These are phyloP conservation scores for Tinea semifulvella DNA, from an alignment of 2,888 invertebrate species.

Conservation along the genomic window DNA sequence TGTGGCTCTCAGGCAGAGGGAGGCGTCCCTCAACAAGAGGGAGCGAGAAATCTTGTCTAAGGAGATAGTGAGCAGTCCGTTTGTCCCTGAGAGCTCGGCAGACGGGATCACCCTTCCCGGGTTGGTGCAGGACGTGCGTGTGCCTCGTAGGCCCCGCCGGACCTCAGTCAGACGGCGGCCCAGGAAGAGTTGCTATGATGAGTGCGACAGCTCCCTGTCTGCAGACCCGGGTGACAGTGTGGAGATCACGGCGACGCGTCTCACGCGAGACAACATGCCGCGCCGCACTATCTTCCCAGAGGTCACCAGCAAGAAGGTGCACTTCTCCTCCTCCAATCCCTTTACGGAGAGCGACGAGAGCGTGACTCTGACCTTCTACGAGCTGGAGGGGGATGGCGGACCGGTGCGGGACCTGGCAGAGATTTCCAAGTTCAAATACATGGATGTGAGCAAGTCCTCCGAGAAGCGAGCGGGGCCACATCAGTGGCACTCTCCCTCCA, in stretches of 20 bases:
- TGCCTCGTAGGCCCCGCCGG: slow-evolving; percentile 37
- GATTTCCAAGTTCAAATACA: slow-evolving; percentile 54
- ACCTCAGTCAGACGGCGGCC: slow-evolving; percentile 34
- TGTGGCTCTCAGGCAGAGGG: slow-evolving; percentile 56
- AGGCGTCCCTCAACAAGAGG: slow-evolving; percentile 57
- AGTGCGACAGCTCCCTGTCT: slow-evolving; percentile 67
- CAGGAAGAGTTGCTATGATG: slow-evolving; percentile 57
- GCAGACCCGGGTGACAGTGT: slow-evolving; percentile 67
- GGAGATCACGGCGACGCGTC: slow-evolving; percentile 60
- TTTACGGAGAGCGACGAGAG: slow-evolving; percentile 61
- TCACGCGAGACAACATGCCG: slow-evolving; percentile 54
- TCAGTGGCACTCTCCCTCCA: slow-evolving; percentile 48
- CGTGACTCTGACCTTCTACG: slow-evolving; percentile 57
- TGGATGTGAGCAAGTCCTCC: slow-evolving; percentile 43
- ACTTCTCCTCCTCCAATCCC: slow-evolving; percentile 52
- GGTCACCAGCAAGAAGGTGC: slow-evolving; percentile 47
- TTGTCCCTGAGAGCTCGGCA: slow-evolving; percentile 24
- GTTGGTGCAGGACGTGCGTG: slow-evolving; percentile 24
- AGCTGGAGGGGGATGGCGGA: slow-evolving; percentile 24
- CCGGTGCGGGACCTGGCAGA: no score
- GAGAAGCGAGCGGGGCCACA: slow-evolving; percentile 21
- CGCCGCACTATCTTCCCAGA: slow-evolving; percentile 52
- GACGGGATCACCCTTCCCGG: slow-evolving; percentile 54
- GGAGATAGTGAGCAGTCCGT: slow-evolving; percentile 50
- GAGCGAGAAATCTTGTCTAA: slow-evolving; percentile 55